phyloP scores from a whole-genome alignment of 1,140 invertebrate genomes.

The Sipha flava region DNA sequence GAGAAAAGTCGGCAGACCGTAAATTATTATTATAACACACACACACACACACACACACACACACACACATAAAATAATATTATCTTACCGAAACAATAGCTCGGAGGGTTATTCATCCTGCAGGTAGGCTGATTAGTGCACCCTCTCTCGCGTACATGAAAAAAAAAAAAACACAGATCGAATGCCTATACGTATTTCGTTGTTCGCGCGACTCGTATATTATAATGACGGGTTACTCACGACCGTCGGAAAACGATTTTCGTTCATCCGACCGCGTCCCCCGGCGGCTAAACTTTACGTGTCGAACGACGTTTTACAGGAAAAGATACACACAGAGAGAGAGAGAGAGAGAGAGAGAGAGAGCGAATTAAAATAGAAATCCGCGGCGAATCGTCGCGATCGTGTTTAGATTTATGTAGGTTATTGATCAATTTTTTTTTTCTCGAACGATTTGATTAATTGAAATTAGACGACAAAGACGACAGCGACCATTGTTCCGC shows the following conservation, averaged over 20 bases:
- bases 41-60: too few species aligned
- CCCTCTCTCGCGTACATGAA: not conserved
- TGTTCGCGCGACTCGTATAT: not conserved
- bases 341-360: too few species aligned
- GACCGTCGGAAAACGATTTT: not conserved
- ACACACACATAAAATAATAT: not conserved
- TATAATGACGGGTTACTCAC: not conserved
- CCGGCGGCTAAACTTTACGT: not conserved
- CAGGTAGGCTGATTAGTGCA: not conserved
- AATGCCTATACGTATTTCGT: not conserved
- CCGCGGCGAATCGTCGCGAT: too few species aligned
- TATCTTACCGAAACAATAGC: not conserved
- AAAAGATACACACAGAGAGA: too few species aligned
- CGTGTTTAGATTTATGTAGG: too few species aligned
- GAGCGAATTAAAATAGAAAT: too few species aligned
- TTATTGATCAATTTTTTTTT: too few species aligned
- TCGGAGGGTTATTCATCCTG: not conserved
- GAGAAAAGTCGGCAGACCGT: not conserved
- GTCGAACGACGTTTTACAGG: too few species aligned
- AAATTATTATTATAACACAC: not conserved
- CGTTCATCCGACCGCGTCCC: not conserved
- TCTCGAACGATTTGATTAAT: too few species aligned
- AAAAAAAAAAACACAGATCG: not conserved
- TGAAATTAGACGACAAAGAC: too few species aligned
- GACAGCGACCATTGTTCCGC: too few species aligned